Evolutionary conservation across 2,888 invertebrate species (phyloP), one percentile per base, ranked within the genome.

Genomic region (Tromatobia lineatoria): DNA sequence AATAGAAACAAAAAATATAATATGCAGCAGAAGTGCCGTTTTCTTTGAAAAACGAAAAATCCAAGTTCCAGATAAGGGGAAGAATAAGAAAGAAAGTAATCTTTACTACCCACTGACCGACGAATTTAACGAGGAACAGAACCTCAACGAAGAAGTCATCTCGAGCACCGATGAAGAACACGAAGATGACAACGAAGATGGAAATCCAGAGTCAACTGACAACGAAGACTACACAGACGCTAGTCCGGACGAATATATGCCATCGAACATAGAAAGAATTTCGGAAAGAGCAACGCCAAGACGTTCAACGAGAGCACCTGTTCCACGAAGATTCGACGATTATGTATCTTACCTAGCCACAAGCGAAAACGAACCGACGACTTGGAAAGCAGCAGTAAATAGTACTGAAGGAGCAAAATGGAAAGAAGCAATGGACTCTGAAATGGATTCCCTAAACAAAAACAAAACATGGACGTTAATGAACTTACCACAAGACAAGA

Each of bases 401-500:
- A 29, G 74, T 69, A 52, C 61, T 3, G 74, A 75, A 11, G n/a
- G 4, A 20, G 69, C 57, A 50, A 45, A 18, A n/a, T 88, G 88
- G 86, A 18, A 42, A 25, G n/a, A 45, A 59, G 87, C 88, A 2
- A 85, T 87, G 79, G 38, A 82, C 20, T 73, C 83, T 13, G 87
- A 88, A 71, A 45, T 79, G 1, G 8, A 84, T 11, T 74, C 83
- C 0, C 50, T 82, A 4, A 45, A 18, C n/a, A 74, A 70, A 6
- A 88, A 85, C 18, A 54, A 83, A 20, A 85, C 87, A 1, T 88
- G 86, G 88, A 75, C 52, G 15, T 38, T 87, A 11, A 85, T 82
- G 10, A 18, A 80, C 13, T 69, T 64, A 11, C 88, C 87, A 54
- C 20, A 13, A 10, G 61, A 69, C 10, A 70, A 47, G 15, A 87